Percentiles rank a stretch among this genome's conserved stretches.
Evolutionary conservation across 2,113 vertebrate species (phyloP).

Genomic region (Carollia perspicillata): DNA sequence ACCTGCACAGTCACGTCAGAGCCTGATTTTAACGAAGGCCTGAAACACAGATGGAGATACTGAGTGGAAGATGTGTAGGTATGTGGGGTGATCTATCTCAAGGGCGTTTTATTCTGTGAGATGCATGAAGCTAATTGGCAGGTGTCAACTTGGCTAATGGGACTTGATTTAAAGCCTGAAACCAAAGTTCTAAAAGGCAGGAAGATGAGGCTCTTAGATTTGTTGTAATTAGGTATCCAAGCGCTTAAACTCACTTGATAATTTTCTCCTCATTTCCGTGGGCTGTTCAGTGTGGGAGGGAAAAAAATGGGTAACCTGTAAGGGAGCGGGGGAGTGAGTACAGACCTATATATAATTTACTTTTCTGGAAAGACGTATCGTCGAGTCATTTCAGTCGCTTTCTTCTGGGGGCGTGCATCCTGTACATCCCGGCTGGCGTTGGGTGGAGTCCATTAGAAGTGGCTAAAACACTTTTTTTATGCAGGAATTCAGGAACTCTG

Average conservation of each 20-base stretch:
- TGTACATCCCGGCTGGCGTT: conserved; percentile 31
- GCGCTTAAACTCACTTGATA: conserved; percentile 53
- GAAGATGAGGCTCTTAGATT: conserved; percentile 12
- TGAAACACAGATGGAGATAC: background rate
- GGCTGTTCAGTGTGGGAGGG: conserved; percentile 55
- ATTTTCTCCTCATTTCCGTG: conserved; percentile 56
- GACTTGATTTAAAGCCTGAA: conserved; percentile 31
- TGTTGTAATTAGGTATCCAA: conserved; percentile 36
- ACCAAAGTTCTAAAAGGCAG: conserved; percentile 46
- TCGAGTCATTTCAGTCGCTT: conserved; percentile 44
- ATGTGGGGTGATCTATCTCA: background rate
- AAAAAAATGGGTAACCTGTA: conserved; percentile 34
- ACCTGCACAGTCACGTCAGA: background rate
- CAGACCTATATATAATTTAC: conserved; percentile 56
- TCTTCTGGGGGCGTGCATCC: conserved; percentile 57
- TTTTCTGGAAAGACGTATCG: conserved; percentile 69
- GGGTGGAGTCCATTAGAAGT: conserved; percentile 66
- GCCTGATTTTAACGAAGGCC: background rate
- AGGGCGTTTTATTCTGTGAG: conserved; percentile 25
- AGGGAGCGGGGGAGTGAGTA: conserved; percentile 33
- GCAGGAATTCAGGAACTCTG: conserved; percentile 45
- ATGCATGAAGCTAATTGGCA: conserved; percentile 44
- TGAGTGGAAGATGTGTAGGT: background rate
- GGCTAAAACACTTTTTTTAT: conserved; percentile 21
- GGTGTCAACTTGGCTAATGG: conserved; percentile 61